Conservation (phyloP, 2,113 vertebrate species). For the Scophthalmus maximus region DNA sequence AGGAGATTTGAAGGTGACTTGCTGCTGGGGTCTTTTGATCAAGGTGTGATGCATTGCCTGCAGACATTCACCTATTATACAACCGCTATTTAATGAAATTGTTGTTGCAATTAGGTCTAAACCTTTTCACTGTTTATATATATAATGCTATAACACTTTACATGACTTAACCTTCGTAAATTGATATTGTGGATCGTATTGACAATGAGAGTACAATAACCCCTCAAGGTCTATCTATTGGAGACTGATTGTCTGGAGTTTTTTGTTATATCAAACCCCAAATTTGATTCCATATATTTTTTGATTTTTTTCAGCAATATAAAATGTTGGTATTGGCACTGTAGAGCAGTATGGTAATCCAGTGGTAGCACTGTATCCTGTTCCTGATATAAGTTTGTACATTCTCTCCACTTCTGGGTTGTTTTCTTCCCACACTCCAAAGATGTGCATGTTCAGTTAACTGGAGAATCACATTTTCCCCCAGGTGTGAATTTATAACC, state of each 20-base stretch:
- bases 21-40: background rate
- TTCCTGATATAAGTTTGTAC: background rate
- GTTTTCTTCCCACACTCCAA: background rate
- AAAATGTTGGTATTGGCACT: too few species aligned
- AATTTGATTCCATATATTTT: background rate
- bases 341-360: too few species aligned
- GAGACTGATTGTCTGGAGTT: background rate
- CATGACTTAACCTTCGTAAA: background rate
- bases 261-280: background rate
- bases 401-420: too few species aligned
- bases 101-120: slow-evolving; percentile 1
- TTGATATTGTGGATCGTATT: background rate
- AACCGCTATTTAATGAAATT: slow-evolving; percentile 4
- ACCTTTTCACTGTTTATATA: background rate
- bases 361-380: too few species aligned
- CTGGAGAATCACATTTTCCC: too few species aligned
- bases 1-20: slow-evolving; percentile 41
- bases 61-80: slow-evolving; percentile 6
- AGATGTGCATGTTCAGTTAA: background rate
- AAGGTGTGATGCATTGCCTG: slow-evolving; percentile 2
- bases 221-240: background rate
- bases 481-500: background rate
- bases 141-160: background rate
- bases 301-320: background rate
- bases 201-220: background rate